Conservation (phyloP, 1,140 invertebrate genomes). For the Magallana angulata region DNA sequence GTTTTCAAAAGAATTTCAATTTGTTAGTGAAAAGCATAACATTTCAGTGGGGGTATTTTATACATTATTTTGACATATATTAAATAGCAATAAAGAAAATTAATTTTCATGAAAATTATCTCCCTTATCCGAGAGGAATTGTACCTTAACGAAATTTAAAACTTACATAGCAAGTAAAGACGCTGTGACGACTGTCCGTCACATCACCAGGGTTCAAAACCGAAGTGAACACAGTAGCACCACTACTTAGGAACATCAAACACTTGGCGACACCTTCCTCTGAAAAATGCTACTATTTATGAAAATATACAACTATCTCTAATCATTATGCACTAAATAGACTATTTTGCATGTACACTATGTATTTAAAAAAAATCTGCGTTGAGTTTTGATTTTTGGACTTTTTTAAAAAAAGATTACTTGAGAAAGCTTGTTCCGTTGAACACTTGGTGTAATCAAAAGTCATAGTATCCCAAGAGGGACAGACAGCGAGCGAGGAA, state of each 20-base stretch:
- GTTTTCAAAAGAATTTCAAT: too few species aligned
- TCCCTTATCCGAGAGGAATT: too few species aligned
- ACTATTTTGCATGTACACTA: too few species aligned
- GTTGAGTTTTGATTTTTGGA: too few species aligned
- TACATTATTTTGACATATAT: not conserved
- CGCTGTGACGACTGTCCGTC: not conserved
- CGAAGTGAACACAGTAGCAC: conserved; percentile 23
- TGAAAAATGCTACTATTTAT: not conserved
- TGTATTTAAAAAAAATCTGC: too few species aligned
- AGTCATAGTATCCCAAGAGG: conserved; percentile 37
- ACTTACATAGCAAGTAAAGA: conserved; percentile 35
- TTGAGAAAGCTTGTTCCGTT: conserved; percentile 52
- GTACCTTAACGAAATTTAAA: not conserved
- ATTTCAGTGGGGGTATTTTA: not conserved
- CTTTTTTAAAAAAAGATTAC: conserved; percentile 23
- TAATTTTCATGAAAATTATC: too few species aligned
- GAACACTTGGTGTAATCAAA: conserved; percentile 53
- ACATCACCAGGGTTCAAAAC: conserved; percentile 28
- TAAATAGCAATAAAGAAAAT: too few species aligned
- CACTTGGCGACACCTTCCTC: conserved; percentile 25
- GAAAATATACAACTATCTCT: not conserved
- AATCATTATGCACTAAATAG: too few species aligned
- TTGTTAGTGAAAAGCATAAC: too few species aligned
- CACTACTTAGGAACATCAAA: not conserved
- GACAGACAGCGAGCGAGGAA: conserved; percentile 43